These are phyloP conservation scores for Scaptomyza tumidula DNA, from an alignment of 2,888 invertebrate genomes.

Conservation along the genomic window DNA sequence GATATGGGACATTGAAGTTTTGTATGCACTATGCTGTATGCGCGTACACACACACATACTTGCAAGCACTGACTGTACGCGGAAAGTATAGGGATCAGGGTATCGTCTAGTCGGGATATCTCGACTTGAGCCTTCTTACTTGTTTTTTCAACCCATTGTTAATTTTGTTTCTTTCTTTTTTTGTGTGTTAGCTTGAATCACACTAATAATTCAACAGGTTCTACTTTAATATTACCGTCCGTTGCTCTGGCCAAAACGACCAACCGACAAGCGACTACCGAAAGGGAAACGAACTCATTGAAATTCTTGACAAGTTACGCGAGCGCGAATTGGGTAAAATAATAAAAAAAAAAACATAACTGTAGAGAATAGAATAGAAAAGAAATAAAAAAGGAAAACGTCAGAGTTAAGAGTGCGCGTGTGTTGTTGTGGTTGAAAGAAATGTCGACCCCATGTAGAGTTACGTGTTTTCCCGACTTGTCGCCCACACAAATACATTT, in stretches of 20 bases:
- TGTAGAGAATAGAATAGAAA: constrained; percentile 12
- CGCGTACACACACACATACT: no score
- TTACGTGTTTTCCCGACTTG: constrained; percentile 25
- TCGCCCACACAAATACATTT: constrained; percentile 3
- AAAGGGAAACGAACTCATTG: constrained; percentile 82
- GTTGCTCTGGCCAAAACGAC: constrained; percentile 43
- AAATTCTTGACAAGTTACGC: constrained; percentile 69
- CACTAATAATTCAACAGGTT: constrained; percentile 71
- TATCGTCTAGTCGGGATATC: no score
- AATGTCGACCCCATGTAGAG: constrained; percentile 47
- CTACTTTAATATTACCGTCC: constrained; percentile 36
- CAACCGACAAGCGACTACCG: constrained; percentile 70
- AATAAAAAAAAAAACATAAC: constrained; percentile 51
- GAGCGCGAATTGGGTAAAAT: constrained; percentile 63
- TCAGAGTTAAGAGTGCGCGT: constrained; percentile 17
- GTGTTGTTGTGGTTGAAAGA: constrained; percentile 12
- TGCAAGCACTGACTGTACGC: no score
- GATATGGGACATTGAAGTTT: no score
- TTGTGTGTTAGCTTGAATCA: constrained; percentile 29
- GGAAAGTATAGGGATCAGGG: no score
- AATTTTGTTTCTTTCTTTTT: constrained; percentile 14
- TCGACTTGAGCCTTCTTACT: no score
- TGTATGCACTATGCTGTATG: no score
- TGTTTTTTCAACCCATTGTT: constrained; percentile 30
- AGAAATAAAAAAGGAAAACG: constrained; percentile 15